Evolutionary conservation across 2,797 vertebrate genomes (phyloP), one percentile per base, ranked within the genome.

Genomic region (Sitta carolinensis): DNA sequence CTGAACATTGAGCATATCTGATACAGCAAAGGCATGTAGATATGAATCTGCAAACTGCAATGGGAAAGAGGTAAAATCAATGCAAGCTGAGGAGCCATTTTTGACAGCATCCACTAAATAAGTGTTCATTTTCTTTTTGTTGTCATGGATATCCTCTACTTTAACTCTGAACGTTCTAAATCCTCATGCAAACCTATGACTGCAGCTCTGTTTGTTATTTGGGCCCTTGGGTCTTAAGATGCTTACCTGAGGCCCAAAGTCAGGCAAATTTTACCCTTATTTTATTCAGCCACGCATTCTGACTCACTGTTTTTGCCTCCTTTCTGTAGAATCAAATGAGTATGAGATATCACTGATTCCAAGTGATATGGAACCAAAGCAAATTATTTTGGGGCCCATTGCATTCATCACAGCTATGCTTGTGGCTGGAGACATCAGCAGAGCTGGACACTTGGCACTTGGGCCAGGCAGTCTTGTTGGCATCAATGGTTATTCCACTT

Each of bases 371-470:
- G 36, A 48, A 61, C 6, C 19, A 72, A 82, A 69, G 11, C 10
- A 9, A 66, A 27, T n/a, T 68, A 36, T 47, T 76, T 34, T 11
- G 25, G 8, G 19, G 21, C 14, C 14, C 16, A 13, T 13, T 11
- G 34, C 26, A 34, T 32, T 76, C 8, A 32, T 45, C 57, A 84
- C 75, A 89, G 22, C 15, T 82, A 13, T 36, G 47, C 14, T 55
- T 79, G 43, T 27, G 48, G 13, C n/a, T 51, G n/a, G n/a, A 78
- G 52, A 29, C n/a, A 84, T 7, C 40, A 55, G 40, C 22, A 88
- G 52, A 38, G 15, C 27, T 79, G 59, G 55, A n/a, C 29, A 51
- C 0, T 0, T 26, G n/a, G 21, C 1, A 0, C 12, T 66, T 48
- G 61, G 52, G 45, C 50, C 21, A 45, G 34, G 47, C 47, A 76